These are phyloP conservation scores for Hecatera dysodea DNA, from an alignment of 2,888 invertebrate species.

Conservation along the genomic window DNA sequence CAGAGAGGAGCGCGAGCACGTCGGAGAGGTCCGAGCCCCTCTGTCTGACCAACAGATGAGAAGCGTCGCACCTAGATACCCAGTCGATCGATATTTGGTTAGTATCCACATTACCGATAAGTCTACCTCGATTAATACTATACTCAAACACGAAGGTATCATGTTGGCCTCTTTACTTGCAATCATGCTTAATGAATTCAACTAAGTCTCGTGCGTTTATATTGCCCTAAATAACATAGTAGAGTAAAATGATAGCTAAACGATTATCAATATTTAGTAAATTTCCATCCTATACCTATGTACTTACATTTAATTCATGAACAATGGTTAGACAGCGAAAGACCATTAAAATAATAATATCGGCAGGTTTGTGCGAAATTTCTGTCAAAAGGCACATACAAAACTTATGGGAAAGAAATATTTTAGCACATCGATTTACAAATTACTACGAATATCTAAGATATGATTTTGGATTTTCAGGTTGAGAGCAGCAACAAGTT, in stretches of 20 bases:
- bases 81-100: constrained; percentile 90
- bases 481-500: constrained; percentile 87
- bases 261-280: not conserved
- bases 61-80: constrained; percentile 75
- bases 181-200: constrained; percentile 19
- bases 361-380: not conserved
- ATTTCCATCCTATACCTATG: not conserved
- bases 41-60: constrained; percentile 90
- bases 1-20: constrained; percentile 81
- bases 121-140: not conserved
- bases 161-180: constrained; percentile 14
- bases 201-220: not conserved
- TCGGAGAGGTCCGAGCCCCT: constrained; percentile 87
- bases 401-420: not conserved
- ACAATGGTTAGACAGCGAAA: not conserved
- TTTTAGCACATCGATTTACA: no score
- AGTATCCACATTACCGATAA: constrained; percentile 54
- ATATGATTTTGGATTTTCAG: constrained; percentile 67
- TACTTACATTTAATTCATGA: not conserved
- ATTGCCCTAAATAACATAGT: constrained; percentile 2
- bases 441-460: not conserved
- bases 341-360: not conserved
- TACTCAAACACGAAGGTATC: constrained; percentile 12
- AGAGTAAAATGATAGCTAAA: not conserved
- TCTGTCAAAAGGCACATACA: not conserved